These are phyloP conservation scores for Argyra leucocephala DNA, from an alignment of 2,888 invertebrate genomes.

Conservation along the genomic window DNA sequence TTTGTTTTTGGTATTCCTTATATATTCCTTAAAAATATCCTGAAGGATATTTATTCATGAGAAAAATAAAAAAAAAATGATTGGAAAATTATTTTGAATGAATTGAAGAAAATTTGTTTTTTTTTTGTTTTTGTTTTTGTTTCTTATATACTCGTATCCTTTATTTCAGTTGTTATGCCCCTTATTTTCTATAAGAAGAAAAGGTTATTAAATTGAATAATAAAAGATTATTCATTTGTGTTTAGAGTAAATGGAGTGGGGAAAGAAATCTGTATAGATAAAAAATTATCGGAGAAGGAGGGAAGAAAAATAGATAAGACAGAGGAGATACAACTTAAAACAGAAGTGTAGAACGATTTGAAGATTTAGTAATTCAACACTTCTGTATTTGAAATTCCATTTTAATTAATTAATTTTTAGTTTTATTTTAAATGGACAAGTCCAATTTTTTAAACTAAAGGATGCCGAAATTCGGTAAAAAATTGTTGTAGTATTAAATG, in stretches of 20 bases:
- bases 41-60: conserved; percentile 1
- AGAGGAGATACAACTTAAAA: no score
- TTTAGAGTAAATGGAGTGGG: background rate
- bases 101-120: background rate
- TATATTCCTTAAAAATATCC: background rate
- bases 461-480: no score
- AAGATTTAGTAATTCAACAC: no score
- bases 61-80: background rate
- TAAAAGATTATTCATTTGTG: background rate
- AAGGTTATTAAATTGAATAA: conserved; percentile 6
- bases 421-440: no score
- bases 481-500: no score
- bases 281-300: background rate
- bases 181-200: background rate
- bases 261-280: background rate
- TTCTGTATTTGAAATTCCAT: no score
- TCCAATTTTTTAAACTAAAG: no score
- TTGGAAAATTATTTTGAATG: conserved; percentile 3
- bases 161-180: background rate
- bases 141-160: background rate
- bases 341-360: no score
- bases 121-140: background rate
- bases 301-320: background rate
- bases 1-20: no score
- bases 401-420: no score